These are phyloP conservation scores for Eumacrocentrus americanus DNA, from an alignment of 2,888 invertebrate species.

Conservation along the genomic window DNA sequence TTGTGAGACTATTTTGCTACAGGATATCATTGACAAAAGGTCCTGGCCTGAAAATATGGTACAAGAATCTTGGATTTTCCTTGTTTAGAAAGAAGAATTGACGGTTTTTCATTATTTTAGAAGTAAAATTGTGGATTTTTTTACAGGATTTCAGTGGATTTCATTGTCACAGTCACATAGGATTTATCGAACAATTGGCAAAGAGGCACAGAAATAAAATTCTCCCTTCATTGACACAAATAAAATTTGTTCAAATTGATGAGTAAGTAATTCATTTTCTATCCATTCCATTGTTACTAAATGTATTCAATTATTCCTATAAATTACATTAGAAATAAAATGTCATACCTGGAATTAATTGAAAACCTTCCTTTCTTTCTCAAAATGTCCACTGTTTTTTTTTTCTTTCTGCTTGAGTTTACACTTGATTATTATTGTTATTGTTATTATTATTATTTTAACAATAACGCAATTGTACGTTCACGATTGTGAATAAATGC, in stretches of 20 bases:
- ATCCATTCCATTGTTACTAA: neutral
- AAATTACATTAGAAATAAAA: neutral
- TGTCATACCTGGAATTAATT: neutral
- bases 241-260: neutral
- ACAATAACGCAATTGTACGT: slow-evolving; percentile 39
- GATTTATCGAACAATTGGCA: slow-evolving; percentile 54
- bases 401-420: slow-evolving; percentile 16
- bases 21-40: slow-evolving; percentile 47
- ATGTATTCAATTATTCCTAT: neutral
- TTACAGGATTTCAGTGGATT: slow-evolving; percentile 50
- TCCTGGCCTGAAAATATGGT: slow-evolving; percentile 57
- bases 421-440: slow-evolving; percentile 12
- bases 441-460: slow-evolving; percentile 34
- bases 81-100: neutral
- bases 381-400: slow-evolving; percentile 12
- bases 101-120: neutral
- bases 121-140: slow-evolving; percentile 18
- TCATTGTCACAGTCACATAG: slow-evolving; percentile 50
- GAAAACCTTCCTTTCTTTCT: slow-evolving; percentile 5
- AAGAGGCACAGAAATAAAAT: slow-evolving; percentile 55
- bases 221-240: slow-evolving; percentile 47
- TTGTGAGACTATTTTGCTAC: slow-evolving; percentile 46
- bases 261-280: too few species aligned
- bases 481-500: slow-evolving; percentile 41
- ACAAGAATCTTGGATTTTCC: slow-evolving; percentile 21